Conservation (phyloP, 2,888 invertebrate species). For the Pandemis corylana region DNA sequence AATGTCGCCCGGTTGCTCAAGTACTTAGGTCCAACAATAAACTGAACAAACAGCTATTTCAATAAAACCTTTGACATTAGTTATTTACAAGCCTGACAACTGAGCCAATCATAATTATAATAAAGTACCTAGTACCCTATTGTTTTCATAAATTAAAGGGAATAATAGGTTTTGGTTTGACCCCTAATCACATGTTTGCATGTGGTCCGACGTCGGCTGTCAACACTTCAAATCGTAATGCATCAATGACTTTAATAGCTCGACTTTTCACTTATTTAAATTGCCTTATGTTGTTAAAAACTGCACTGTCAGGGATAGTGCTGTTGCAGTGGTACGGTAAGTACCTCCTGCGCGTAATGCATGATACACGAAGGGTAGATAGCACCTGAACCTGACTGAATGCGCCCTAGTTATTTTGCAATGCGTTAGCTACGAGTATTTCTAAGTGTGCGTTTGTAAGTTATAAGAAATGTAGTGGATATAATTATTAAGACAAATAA, state of each 20-base stretch:
- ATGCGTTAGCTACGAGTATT: background rate
- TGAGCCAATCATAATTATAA: background rate
- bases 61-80: background rate
- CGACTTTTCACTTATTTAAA: background rate
- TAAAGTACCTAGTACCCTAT: background rate
- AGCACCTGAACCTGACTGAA: conserved; percentile 20
- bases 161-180: conserved; percentile 20
- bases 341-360: conserved; percentile 11
- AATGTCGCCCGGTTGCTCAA: too few species aligned
- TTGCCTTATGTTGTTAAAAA: background rate
- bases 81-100: background rate
- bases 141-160: background rate
- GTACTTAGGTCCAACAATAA: too few species aligned
- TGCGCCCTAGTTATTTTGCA: conserved; percentile 15
- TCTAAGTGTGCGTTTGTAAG: too few species aligned
- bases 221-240: background rate
- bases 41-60: background rate
- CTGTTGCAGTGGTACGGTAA: background rate
- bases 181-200: conserved; percentile 34
- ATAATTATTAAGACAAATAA: too few species aligned
- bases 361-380: conserved; percentile 28
- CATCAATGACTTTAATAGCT: conserved; percentile 4
- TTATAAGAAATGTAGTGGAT: too few species aligned
- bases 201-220: conserved; percentile 10
- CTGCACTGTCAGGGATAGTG: background rate